Conservation (phyloP, 1,140 invertebrate genomes). For the fruit fly (Drosophila melanogaster) region DNA sequence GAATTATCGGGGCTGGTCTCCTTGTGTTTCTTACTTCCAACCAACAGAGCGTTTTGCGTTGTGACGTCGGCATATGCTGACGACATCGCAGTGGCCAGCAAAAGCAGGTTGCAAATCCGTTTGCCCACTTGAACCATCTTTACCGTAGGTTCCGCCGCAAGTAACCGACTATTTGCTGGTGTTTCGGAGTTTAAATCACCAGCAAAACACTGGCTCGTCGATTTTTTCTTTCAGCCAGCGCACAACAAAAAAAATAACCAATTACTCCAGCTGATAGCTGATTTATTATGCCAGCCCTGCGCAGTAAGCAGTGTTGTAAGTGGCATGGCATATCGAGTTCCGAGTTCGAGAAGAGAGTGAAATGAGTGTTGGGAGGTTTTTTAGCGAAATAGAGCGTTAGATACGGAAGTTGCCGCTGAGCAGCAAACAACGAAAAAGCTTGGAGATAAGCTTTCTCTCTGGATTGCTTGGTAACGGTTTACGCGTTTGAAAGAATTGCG, state of each 20-base stretch:
- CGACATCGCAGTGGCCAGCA: constrained; percentile 55
- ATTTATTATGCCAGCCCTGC: constrained; percentile 34
- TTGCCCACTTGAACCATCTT: constrained; percentile 9
- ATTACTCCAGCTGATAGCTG: constrained; percentile 34
- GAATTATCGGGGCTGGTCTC: constrained; percentile 19
- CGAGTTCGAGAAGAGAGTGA: background rate
- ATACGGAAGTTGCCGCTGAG: constrained; percentile 16
- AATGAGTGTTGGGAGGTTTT: constrained; percentile 7
- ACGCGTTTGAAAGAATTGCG: constrained; percentile 23
- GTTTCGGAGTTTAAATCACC: constrained; percentile 1
- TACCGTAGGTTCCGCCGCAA: background rate
- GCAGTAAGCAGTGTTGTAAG: constrained; percentile 37
- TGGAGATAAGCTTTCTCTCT: constrained; percentile 14
- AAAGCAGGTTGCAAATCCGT: constrained; percentile 10
- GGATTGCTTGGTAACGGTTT: constrained; percentile 24
- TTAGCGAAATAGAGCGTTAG: constrained; percentile 3
- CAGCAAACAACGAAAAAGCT: constrained; percentile 17
- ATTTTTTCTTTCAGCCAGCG: constrained; percentile 33
- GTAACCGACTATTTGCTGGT: background rate
- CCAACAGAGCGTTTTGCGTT: constrained; percentile 54
- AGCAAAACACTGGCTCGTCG: constrained; percentile 11
- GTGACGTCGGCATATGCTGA: constrained; percentile 74
- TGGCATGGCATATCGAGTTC: background rate
- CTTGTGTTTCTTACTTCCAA: constrained; percentile 25
- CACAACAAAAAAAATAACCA: constrained; percentile 41